phyloP scores from a whole-genome alignment of 2,888 invertebrate species.

The Euzophera pinguis region DNA sequence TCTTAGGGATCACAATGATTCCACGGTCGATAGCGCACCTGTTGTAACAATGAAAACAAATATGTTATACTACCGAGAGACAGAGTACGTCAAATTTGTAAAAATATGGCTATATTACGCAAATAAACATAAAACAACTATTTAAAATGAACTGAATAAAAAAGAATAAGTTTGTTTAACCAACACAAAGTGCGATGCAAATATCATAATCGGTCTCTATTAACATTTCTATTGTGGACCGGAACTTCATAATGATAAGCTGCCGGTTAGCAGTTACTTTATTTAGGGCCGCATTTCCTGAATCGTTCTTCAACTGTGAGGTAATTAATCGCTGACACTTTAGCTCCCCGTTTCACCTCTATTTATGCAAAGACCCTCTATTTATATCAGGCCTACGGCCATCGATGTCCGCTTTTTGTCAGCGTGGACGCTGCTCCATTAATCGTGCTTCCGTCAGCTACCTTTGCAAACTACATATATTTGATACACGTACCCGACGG shows the following conservation, averaged over 20 bases:
- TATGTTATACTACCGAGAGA: too few relatives aligned
- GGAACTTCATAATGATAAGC: constrained; percentile 8
- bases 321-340: constrained; percentile 11
- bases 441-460: constrained; percentile 12
- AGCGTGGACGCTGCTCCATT: constrained; percentile 9
- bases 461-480: constrained; percentile 2
- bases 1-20: constrained; percentile 79
- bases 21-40: constrained; percentile 64
- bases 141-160: not conserved
- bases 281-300: constrained; percentile 11
- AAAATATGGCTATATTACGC: not conserved
- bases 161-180: not conserved
- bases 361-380: constrained; percentile 13
- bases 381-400: constrained; percentile 14
- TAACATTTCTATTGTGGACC: constrained; percentile 8
- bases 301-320: constrained; percentile 5
- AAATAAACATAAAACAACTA: not conserved
- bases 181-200: constrained; percentile 7
- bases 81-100: not conserved
- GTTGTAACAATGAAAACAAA: not conserved
- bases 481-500: constrained; percentile 5
- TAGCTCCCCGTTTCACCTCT: constrained; percentile 6
- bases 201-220: constrained; percentile 9
- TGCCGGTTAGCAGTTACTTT: constrained; percentile 9
- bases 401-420: constrained; percentile 14